Conservation (phyloP, 2,888 invertebrate species). For the Hypomecis punctinalis region DNA sequence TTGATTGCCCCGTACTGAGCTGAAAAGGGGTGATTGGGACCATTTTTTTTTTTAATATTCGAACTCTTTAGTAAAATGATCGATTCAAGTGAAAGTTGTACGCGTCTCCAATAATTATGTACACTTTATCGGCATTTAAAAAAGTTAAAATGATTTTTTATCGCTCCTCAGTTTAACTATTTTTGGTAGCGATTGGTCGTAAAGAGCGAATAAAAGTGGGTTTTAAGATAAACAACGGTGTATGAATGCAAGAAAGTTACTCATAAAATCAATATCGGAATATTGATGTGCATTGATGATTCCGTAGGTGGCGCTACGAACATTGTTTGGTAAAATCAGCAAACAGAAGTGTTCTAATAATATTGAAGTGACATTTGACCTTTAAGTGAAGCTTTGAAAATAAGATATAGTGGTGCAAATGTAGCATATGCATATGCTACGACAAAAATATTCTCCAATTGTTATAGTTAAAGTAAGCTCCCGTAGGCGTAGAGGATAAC, state of each 20-base stretch:
- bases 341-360: no score
- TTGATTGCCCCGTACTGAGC: no score
- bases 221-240: slow-evolving; percentile 62
- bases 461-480: no score
- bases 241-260: slow-evolving; percentile 64
- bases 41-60: slow-evolving; percentile 46
- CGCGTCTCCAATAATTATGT: slow-evolving; percentile 58
- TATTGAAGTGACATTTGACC: no score
- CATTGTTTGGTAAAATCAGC: no score
- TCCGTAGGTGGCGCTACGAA: no score
- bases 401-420: no score
- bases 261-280: slow-evolving; percentile 63
- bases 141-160: slow-evolving; percentile 67
- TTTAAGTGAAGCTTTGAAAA: no score
- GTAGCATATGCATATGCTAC: no score
- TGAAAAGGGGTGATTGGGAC: no score
- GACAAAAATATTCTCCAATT: no score
- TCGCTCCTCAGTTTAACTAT: slow-evolving; percentile 59
- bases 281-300: slow-evolving; percentile 53
- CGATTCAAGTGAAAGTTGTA: slow-evolving; percentile 60
- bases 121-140: slow-evolving; percentile 61
- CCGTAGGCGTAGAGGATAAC: no score
- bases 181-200: slow-evolving; percentile 60
- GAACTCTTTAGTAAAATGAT: slow-evolving; percentile 62
- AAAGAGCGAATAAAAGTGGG: slow-evolving; percentile 49